Evolutionary conservation across 2,113 vertebrate genomes (phyloP), one percentile per base, ranked within the genome.

Genomic region (Heterotis niloticus): DNA sequence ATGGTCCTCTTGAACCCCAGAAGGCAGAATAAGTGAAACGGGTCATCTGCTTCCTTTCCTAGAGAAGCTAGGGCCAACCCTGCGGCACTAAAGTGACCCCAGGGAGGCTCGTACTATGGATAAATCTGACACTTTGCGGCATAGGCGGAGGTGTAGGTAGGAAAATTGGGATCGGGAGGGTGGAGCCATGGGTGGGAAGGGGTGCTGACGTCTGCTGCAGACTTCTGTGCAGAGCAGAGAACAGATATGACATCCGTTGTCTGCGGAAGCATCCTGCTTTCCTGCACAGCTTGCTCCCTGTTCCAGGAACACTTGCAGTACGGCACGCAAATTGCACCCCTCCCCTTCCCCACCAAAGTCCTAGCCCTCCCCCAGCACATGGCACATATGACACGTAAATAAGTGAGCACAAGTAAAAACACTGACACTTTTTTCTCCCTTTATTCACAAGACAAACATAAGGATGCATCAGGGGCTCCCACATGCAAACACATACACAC

Each of bases 351-450:
- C 71, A 44, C 34, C 7, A 2, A 20, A 11, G 51, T 10, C n/a
- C 52, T 1, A 23, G 0, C 71, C 57, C 24, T 28, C 4, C 13
- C 34, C 71, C 59, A 62, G 59, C 59, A 20, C 20, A 10, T 62
- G 34, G 3, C 20, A 20, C 14, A 62, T 20, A 62, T 62, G 13
- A 72, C 18, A 52, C 51, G 0, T 12, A n/a, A 71, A 71, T 28
- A 71, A 71, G 29, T 18, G 68, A 34, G 60, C 78, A 51, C 51
- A 77, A 64, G 29, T 11, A 34, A 59, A 78, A 28, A 73, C 17
- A 81, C n/a, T 60, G 28, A 71, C 78, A 57, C 2, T 44, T 44
- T 44, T 44, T 2, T 7, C 7, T 7, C 34, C 7, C 7, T 44
- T 44, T 44, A 4, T 44, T 7, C 34, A 44, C 34, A 44, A 44